Conservation (phyloP, 2,113 vertebrate genomes). For the Jacana jacana region DNA sequence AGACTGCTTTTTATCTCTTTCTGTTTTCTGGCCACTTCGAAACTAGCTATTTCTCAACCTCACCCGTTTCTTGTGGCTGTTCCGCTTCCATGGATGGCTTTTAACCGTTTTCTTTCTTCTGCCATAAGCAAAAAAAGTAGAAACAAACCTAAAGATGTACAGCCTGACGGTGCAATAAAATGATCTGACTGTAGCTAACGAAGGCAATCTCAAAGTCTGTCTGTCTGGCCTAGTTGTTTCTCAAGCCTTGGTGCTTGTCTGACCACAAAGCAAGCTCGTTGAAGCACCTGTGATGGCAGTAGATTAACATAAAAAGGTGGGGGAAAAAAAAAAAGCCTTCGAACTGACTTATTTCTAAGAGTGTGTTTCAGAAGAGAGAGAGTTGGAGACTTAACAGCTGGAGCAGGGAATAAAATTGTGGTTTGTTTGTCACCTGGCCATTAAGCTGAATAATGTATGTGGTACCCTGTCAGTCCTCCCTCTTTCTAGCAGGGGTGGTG, state of each 20-base stretch:
- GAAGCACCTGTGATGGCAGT: neutral
- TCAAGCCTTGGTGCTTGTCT: neutral
- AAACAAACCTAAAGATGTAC: neutral
- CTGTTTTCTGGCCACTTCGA: neutral
- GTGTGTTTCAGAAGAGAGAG: neutral
- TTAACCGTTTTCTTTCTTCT: neutral
- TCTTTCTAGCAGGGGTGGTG: neutral
- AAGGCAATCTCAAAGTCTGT: neutral
- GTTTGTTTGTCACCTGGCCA: neutral
- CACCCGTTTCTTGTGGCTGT: rapidly evolving
- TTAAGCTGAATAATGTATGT: neutral
- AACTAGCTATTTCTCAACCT: rapidly evolving
- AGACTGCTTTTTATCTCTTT: rapidly evolving
- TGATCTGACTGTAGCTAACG: neutral
- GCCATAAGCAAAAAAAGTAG: too few species aligned
- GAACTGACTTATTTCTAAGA: neutral
- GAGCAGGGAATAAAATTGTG: neutral
- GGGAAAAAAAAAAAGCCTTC: rapidly evolving
- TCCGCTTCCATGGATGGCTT: too few species aligned
- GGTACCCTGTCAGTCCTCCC: neutral
- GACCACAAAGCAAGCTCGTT: neutral
- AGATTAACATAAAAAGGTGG: neutral
- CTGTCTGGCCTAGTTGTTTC: rapidly evolving
- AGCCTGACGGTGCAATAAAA: neutral
- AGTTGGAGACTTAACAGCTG: neutral